phyloP scores from a whole-genome alignment of 2,797 vertebrate species.

The Bryconaethiops microstoma region DNA sequence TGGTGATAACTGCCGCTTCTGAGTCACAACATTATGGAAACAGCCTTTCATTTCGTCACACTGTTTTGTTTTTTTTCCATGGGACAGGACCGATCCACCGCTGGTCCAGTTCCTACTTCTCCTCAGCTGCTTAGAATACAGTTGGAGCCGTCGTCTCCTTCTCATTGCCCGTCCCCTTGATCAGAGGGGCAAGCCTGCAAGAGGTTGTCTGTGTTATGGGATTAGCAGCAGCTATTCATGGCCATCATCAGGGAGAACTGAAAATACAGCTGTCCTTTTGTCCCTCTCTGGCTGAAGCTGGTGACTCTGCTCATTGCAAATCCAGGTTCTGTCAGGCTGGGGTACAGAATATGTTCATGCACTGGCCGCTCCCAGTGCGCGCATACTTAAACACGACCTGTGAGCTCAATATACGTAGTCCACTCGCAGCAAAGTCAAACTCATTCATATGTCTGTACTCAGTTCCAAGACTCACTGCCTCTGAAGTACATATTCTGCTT shows the following conservation, averaged over 20 bases:
- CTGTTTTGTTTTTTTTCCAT: neutral
- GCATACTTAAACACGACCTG: slow-evolving; percentile 22
- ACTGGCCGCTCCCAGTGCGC: slow-evolving; percentile 22
- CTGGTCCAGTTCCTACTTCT: neutral
- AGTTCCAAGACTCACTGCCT: neutral
- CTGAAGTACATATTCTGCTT: slow-evolving; percentile 38
- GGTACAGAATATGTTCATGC: slow-evolving; percentile 17
- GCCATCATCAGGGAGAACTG: slow-evolving; percentile 54
- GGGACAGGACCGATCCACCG: neutral
- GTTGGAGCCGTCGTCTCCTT: slow-evolving; percentile 18
- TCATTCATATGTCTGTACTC: slow-evolving; percentile 41
- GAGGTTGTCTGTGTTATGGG: slow-evolving; percentile 49
- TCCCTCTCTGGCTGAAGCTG: slow-evolving; percentile 36
- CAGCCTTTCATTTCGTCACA: neutral
- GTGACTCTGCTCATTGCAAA: slow-evolving; percentile 39
- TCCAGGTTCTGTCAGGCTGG: slow-evolving; percentile 38
- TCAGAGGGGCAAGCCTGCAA: slow-evolving; percentile 44
- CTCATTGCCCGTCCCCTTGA: slow-evolving; percentile 39
- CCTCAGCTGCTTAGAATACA: slow-evolving; percentile 26
- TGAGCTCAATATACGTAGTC: neutral
- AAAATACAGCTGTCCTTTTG: slow-evolving; percentile 56
- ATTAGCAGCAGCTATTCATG: slow-evolving; percentile 55
- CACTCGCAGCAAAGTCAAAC: slow-evolving; percentile 28
- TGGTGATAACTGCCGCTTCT: neutral
- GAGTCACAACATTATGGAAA: no score